phyloP scores from a whole-genome alignment of 2,113 vertebrate species.

The Eurypyga helias region DNA sequence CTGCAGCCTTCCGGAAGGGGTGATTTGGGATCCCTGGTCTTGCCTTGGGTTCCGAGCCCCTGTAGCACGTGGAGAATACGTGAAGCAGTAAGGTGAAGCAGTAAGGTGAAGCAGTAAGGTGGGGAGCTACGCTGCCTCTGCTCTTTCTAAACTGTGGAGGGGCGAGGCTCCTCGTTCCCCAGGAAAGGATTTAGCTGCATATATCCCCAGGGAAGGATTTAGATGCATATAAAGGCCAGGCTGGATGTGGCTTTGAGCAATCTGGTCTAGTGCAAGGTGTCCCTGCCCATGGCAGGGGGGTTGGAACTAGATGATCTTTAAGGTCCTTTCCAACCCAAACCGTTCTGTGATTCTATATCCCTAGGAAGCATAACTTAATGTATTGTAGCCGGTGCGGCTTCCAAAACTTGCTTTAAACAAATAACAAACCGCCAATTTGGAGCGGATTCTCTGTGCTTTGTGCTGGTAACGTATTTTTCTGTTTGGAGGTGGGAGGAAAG shows the following conservation, averaged over 20 bases:
- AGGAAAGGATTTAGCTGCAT: neutral
- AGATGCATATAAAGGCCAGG: no score
- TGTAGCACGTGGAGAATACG: neutral
- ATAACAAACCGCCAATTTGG: fast-evolving
- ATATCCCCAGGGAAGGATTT: no score
- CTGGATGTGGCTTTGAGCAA: no score
- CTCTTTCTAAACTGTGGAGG: neutral
- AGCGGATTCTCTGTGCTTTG: neutral
- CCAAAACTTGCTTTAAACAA: neutral
- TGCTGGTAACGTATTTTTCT: neutral
- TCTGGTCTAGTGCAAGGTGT: no score
- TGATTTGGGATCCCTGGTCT: neutral
- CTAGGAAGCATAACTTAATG: neutral
- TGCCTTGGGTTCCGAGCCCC: neutral
- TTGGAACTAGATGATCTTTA: no score
- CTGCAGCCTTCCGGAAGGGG: conserved; percentile 1
- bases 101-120: neutral
- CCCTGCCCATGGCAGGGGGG: no score
- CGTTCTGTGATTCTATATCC: no score
- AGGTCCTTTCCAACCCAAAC: no score
- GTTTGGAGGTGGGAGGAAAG: neutral
- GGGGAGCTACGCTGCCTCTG: neutral
- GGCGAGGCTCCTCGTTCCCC: neutral
- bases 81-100: neutral
- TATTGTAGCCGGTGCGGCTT: neutral